phyloP scores from a whole-genome alignment of 2,797 vertebrate genomes.

The Brotula barbata region DNA sequence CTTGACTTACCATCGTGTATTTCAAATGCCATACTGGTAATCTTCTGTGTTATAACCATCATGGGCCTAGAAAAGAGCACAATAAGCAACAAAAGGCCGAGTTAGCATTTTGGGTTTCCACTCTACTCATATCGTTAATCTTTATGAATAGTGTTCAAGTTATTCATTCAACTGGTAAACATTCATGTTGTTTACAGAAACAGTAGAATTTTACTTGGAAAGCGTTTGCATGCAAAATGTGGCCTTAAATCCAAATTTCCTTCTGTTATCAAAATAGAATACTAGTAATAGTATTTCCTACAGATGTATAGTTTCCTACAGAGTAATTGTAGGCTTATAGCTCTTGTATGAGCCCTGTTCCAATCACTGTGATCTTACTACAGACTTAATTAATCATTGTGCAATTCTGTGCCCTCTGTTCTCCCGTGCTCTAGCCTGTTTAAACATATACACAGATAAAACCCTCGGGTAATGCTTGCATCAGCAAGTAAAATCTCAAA shows the following conservation, averaged over 20 bases:
- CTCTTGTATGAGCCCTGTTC: background rate
- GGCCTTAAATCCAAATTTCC: conserved; percentile 2
- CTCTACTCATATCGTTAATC: background rate
- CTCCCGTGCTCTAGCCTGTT: background rate
- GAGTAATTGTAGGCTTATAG: conserved; percentile 12
- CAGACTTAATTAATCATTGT: conserved; percentile 1
- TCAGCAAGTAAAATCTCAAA: conserved; percentile 6
- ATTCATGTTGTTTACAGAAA: background rate
- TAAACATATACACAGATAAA: conserved; percentile 3
- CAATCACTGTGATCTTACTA: background rate
- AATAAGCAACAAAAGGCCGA: conserved; percentile 1
- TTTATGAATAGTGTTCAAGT: background rate
- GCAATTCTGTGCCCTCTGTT: background rate
- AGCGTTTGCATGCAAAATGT: background rate
- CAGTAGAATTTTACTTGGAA: background rate
- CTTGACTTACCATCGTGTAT: conserved; percentile 91
- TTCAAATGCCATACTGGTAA: conserved; percentile 95
- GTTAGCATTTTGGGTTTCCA: background rate
- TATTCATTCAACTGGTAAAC: background rate
- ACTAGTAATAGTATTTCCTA: background rate
- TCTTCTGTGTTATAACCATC: conserved; percentile 99
- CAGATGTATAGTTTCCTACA: conserved; percentile 17
- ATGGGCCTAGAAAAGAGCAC: conserved; percentile 82
- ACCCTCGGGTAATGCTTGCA: background rate
- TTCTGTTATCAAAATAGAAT: conserved; percentile 9